A percentile compares a stretch with the other conserved stretches of the same genome.
These are phyloP conservation scores for Oreohelix idahoensis DNA, from an alignment of 1,140 invertebrate genomes.

Conservation along the genomic window DNA sequence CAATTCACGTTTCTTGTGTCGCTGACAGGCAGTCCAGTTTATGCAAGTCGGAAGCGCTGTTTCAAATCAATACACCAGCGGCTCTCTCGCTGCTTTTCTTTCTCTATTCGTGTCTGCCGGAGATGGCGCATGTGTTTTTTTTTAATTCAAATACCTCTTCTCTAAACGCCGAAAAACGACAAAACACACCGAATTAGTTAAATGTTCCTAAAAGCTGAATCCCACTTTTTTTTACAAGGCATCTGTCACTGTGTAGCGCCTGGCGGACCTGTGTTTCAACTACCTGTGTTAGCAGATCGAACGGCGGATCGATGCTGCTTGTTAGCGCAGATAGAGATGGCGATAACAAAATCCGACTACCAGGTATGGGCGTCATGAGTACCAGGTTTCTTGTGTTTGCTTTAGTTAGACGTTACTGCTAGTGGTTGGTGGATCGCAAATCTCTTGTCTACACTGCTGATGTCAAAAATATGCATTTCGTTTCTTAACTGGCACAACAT, in stretches of 20 bases:
- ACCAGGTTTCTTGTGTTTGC: not conserved
- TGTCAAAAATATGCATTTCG: too few relatives aligned
- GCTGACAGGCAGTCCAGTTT: too few relatives aligned
- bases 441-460: too few relatives aligned
- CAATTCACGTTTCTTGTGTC: too few relatives aligned
- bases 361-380: not conserved
- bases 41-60: not conserved
- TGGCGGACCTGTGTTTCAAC: not conserved
- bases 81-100: not conserved
- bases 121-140: not conserved
- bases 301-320: not conserved
- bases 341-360: not conserved
- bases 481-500: too few relatives aligned
- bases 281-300: not conserved
- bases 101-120: not conserved
- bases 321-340: not conserved
- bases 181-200: not conserved
- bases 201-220: not conserved
- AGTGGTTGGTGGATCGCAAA: not conserved
- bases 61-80: not conserved
- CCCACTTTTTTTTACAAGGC: not conserved
- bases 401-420: not conserved
- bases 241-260: not conserved
- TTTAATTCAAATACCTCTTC: not conserved
- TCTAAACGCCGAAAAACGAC: not conserved